A percentile compares a stretch with the other conserved stretches of the same genome.
These are phyloP conservation scores for Urocolius indicus DNA, from an alignment of 2,113 vertebrate species.

Conservation along the genomic window DNA sequence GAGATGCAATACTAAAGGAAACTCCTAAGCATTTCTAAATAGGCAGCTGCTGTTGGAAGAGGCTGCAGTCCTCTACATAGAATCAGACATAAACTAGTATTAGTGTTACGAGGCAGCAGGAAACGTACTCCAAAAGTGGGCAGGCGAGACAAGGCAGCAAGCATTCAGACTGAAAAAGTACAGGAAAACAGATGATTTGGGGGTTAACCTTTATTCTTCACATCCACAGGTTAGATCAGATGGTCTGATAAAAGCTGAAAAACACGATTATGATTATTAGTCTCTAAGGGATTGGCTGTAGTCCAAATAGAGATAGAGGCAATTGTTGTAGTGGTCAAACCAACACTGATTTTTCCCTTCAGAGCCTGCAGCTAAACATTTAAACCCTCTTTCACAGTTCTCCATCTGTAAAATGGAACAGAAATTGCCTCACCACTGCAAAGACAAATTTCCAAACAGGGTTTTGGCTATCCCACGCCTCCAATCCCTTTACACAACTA, in stretches of 20 bases:
- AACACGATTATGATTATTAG: background rate
- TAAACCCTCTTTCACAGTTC: background rate
- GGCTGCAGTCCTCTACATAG: background rate
- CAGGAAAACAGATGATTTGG: background rate
- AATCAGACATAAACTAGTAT: background rate
- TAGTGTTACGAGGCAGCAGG: background rate
- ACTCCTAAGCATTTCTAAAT: slow-evolving; percentile 9
- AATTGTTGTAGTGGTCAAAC: background rate
- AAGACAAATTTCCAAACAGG: background rate
- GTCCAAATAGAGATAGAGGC: background rate
- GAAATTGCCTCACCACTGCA: background rate
- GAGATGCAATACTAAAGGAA: slow-evolving; percentile 33
- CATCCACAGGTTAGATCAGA: background rate
- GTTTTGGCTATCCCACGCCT: background rate
- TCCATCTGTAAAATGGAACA: background rate
- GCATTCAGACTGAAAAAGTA: background rate
- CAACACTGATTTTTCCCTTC: background rate
- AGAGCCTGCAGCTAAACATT: background rate
- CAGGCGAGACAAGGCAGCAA: background rate
- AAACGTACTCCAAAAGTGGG: background rate
- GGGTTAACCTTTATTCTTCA: slow-evolving; percentile 2
- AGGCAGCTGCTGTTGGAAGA: slow-evolving; percentile 12
- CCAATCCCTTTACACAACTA: background rate
- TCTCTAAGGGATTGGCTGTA: background rate
- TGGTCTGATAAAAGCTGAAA: background rate